Percentiles rank a stretch among this genome's conserved stretches.
Conservation (phyloP, 2,797 vertebrate species). For the Notoglanidium macrostoma region DNA sequence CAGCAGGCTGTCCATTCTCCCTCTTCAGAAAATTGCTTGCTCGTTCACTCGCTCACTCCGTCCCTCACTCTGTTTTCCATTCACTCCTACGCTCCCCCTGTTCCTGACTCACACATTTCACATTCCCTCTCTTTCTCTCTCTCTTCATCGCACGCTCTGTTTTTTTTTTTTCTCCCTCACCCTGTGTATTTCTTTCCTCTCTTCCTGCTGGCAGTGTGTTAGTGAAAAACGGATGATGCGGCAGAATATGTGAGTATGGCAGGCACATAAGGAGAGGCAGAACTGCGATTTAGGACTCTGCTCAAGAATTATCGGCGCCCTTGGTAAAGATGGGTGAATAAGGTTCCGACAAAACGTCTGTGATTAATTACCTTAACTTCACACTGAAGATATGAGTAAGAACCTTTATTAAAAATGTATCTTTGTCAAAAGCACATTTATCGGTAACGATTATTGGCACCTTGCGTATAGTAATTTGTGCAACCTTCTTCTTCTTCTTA, state of each 20-base stretch:
- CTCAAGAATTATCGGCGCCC: slow-evolving; percentile 12
- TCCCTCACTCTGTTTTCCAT: slow-evolving; percentile 39
- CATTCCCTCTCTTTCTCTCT: slow-evolving; percentile 26
- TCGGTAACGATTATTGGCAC: too few relatives aligned
- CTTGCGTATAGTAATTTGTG: not conserved
- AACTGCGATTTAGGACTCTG: slow-evolving; percentile 27
- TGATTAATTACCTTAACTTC: not conserved
- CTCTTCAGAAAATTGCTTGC: slow-evolving; percentile 2
- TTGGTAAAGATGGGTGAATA: slow-evolving; percentile 11
- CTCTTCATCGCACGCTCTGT: slow-evolving; percentile 14
- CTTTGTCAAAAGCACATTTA: not conserved
- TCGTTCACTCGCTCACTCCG: not conserved
- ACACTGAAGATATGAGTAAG: not conserved
- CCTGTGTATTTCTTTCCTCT: slow-evolving; percentile 38
- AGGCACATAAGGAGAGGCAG: slow-evolving; percentile 29
- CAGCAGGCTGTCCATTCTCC: slow-evolving; percentile 7
- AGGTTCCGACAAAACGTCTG: not conserved
- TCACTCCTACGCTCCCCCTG: slow-evolving; percentile 57
- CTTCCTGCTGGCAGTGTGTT: slow-evolving; percentile 64
- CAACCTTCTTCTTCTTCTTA: not conserved
- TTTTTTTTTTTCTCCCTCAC: not conserved
- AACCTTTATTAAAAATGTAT: not conserved
- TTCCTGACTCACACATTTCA: slow-evolving; percentile 51
- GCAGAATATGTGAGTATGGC: slow-evolving; percentile 91
- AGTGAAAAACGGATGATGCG: slow-evolving; percentile 87